Conservation (phyloP, 2,113 vertebrate species). For the Orthonyx spaldingii region DNA sequence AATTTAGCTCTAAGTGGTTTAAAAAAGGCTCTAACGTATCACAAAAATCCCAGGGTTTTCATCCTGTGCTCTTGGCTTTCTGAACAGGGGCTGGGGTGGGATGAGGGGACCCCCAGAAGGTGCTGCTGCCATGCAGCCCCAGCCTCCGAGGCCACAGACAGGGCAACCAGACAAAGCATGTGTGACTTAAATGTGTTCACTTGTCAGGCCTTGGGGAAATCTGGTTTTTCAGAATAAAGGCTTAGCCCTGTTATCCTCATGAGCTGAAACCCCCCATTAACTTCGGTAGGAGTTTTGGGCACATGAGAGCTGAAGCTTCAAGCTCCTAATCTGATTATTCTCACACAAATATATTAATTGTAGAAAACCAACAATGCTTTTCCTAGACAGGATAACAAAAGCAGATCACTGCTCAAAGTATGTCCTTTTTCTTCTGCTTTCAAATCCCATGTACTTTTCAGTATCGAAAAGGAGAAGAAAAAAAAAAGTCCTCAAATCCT, state of each 20-base stretch:
- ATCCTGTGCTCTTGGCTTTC: neutral
- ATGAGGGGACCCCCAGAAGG: neutral
- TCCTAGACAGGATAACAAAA: neutral
- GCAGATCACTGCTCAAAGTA: neutral
- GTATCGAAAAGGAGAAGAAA: neutral
- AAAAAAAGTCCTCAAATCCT: neutral
- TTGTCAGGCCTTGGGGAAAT: neutral
- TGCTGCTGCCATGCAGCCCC: neutral
- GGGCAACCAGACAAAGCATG: neutral
- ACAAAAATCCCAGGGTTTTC: conserved; percentile 21
- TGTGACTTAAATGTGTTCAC: neutral
- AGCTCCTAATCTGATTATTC: neutral
- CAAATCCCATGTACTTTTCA: neutral
- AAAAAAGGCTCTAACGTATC: conserved; percentile 31
- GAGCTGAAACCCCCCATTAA: neutral
- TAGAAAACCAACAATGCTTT: neutral
- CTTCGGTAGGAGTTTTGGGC: neutral
- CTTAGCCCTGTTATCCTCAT: neutral
- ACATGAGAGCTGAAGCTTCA: neutral
- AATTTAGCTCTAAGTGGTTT: conserved; percentile 60
- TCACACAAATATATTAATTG: conserved; percentile 4
- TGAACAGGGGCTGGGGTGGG: neutral
- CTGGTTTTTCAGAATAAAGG: neutral
- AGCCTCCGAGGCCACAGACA: fast-evolving
- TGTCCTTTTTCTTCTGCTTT: neutral